Evolutionary conservation across 2,113 vertebrate species (phyloP).

Genomic region (Perca fluviatilis): DNA sequence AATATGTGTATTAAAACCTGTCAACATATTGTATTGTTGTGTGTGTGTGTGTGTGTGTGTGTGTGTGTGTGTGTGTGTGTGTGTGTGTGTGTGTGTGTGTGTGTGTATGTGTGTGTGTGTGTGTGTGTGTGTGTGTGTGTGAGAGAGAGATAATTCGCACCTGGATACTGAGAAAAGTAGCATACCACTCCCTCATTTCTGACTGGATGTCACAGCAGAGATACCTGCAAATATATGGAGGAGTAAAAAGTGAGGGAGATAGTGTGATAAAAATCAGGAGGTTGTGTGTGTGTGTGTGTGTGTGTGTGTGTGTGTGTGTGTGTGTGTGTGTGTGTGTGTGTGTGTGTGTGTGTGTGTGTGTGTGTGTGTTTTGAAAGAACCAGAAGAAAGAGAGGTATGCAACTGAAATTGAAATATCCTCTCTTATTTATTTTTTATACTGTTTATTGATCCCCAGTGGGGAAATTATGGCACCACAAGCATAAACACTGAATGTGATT

Average conservation of each 20-base stretch:
- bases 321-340: constrained; percentile 1
- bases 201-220: constrained; percentile 92
- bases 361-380: background rate
- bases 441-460: no score
- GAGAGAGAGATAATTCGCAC: constrained; percentile 71
- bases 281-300: background rate
- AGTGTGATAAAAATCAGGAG: constrained; percentile 16
- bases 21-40: no score
- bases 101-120: background rate
- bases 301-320: constrained; percentile 1
- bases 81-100: background rate
- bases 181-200: constrained; percentile 94
- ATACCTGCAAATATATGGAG: constrained; percentile 86
- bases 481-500: constrained; percentile 38
- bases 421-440: no score
- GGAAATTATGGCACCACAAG: constrained; percentile 4
- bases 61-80: background rate
- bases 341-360: background rate
- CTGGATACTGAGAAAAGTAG: constrained; percentile 92
- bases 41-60: no score
- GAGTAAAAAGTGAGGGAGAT: constrained; percentile 13
- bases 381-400: constrained; percentile 1
- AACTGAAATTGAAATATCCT: constrained; percentile 38
- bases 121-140: background rate
- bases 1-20: background rate